Evolutionary conservation across 1,140 invertebrate genomes (phyloP), one percentile per base, ranked within the genome.

Genomic region (Procambarus virginalis): DNA sequence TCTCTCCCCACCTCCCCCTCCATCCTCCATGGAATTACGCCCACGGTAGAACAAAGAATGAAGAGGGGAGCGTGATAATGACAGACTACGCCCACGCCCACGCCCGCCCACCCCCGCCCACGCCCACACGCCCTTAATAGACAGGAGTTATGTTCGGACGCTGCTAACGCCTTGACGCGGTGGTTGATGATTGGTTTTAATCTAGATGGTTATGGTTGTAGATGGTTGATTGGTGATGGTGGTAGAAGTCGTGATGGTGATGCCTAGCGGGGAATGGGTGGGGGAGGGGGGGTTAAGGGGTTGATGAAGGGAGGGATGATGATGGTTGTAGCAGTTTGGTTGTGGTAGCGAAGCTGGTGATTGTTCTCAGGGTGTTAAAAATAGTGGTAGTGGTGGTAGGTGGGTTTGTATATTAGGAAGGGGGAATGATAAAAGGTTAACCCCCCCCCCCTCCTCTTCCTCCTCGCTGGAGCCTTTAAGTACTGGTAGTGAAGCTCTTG

Each of bases 21-120:
- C 10, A 5, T 55, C 12, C 14, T 17, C 45, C 49, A 22, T 45
- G 51, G 46, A 34, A 70, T 46, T 20, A 60, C 84, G 64, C 60
- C 86, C 78, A 22, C 86, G 49, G 78, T 64, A 87, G 86, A 87
- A 87, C 86, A 87, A 87, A 87, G 86, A 46, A 17, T 14, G 49
- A 46, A 73, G 77, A 81, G 81, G 20, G 86, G 78, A 87, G 86
- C 86, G 60, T 73, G 17, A 80, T 87, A 87, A 87, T 87, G 86
- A 87, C 48, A 60, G 77, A 79, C 86, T 46, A 79, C 86, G 77
- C 86, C 86, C 86, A 81, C 78, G 64, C 77, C 86, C 86, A 81
- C 34, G 34, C 34, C 34, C 34, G 77, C 86, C 86, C 86, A 81
- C 86, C 70, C 77, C 22, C 78, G 64, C 77, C 86, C 86, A 81